Evolutionary conservation across 2,113 vertebrate genomes (phyloP).

Genomic region (Aramus guarauna): DNA sequence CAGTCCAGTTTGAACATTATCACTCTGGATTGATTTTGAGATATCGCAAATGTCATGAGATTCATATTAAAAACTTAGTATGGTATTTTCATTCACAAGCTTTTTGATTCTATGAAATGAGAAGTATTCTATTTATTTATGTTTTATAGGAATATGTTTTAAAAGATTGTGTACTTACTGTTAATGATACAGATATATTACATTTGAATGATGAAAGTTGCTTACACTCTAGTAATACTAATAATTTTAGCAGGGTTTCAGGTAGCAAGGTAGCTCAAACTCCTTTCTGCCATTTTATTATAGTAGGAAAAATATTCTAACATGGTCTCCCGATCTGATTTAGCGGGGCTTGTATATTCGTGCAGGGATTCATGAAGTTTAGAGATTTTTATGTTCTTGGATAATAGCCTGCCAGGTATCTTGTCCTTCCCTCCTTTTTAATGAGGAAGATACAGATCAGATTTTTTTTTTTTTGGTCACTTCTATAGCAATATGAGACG

Average conservation of each 20-base stretch:
- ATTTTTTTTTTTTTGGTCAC: not conserved
- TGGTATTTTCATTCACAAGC: not conserved
- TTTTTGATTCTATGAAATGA: not conserved
- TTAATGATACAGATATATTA: not conserved
- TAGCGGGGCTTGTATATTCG: not conserved
- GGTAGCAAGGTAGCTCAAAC: not conserved
- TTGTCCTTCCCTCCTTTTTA: not conserved
- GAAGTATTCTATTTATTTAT: not conserved
- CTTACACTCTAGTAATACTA: not conserved
- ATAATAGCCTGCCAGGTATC: not conserved
- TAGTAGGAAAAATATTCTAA: not conserved
- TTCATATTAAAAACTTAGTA: not conserved
- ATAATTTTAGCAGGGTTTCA: not conserved
- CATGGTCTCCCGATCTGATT: not conserved
- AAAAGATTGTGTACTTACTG: not conserved
- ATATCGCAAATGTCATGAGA: not conserved
- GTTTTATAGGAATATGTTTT: not conserved
- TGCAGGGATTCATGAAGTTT: not conserved
- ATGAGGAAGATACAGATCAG: not conserved
- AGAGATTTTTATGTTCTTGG: not conserved
- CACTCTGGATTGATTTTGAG: not conserved
- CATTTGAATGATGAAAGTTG: not conserved
- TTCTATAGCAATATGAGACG: not conserved
- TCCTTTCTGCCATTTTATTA: not conserved
- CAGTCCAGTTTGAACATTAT: not conserved